Evolutionary conservation across 2,797 vertebrate species (phyloP).

Genomic region (Enteromius paludinosus): DNA sequence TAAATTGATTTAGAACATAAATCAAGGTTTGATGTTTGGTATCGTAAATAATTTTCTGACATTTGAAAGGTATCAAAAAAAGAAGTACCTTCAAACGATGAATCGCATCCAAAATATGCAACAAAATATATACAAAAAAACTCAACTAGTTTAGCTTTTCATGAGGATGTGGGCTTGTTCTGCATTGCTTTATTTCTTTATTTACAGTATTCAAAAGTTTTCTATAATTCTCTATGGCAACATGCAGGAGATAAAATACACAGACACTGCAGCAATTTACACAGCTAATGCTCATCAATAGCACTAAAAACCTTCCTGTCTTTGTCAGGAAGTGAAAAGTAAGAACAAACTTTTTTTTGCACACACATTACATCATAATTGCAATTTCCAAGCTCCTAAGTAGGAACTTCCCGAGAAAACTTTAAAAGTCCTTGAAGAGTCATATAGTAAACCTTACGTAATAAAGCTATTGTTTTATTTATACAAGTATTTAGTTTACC

Average conservation of each 20-base stretch:
- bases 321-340: neutral
- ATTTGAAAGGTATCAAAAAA: neutral
- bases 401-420: neutral
- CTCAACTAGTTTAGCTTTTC: neutral
- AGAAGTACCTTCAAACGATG: neutral
- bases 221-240: neutral
- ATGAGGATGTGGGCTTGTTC: neutral
- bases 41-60: neutral
- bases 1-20: neutral
- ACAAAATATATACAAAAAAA: no score
- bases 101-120: no score
- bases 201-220: neutral
- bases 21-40: neutral
- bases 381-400: neutral
- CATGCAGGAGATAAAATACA: neutral
- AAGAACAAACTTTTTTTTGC: neutral
- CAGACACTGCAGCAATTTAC: neutral
- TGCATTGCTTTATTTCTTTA: neutral
- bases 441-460: neutral
- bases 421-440: neutral
- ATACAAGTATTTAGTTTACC: neutral
- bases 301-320: neutral
- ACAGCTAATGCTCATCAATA: neutral
- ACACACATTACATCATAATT: neutral
- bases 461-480: neutral